A percentile compares a stretch with the other conserved stretches of the same genome.
Conservation (phyloP, 2,113 vertebrate genomes). For the Orcinus orca region DNA sequence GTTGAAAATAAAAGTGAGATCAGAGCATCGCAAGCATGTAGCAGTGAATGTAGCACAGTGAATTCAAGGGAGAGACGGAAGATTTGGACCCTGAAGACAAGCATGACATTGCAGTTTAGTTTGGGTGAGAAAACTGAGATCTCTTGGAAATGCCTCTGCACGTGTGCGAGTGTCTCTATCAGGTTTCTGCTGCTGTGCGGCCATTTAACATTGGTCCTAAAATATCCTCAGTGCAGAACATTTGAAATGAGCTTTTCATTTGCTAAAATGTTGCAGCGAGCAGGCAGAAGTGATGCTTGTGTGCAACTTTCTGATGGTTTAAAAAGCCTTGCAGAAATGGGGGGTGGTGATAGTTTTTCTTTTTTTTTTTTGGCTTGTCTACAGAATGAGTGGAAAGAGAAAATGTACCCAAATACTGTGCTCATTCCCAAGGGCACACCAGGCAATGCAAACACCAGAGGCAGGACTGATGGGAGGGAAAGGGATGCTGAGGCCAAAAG, state of each 20-base stretch:
- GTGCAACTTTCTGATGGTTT: neutral
- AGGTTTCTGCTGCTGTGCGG: neutral
- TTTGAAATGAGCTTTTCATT: slow-evolving; percentile 26
- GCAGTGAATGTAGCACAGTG: neutral
- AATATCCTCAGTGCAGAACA: slow-evolving; percentile 47
- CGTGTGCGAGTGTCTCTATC: accelerated
- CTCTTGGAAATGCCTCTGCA: neutral
- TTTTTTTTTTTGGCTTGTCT: neutral
- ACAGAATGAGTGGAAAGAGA: neutral
- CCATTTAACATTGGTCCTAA: neutral
- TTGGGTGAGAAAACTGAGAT: neutral
- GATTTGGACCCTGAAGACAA: neutral
- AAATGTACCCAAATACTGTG: too few species aligned
- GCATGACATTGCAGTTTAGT: slow-evolving; percentile 3
- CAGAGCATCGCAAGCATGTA: neutral
- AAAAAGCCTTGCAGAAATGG: neutral
- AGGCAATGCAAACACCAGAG: neutral
- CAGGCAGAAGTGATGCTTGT: neutral
- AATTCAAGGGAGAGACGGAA: neutral
- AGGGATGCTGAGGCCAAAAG: neutral
- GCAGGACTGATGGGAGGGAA: accelerated
- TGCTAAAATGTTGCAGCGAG: slow-evolving; percentile 11
- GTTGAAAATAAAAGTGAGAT: slow-evolving; percentile 26
- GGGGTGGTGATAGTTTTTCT: neutral
- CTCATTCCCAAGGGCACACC: neutral